phyloP scores from a whole-genome alignment of 2,797 vertebrate genomes.

The Pelodytes ibericus region DNA sequence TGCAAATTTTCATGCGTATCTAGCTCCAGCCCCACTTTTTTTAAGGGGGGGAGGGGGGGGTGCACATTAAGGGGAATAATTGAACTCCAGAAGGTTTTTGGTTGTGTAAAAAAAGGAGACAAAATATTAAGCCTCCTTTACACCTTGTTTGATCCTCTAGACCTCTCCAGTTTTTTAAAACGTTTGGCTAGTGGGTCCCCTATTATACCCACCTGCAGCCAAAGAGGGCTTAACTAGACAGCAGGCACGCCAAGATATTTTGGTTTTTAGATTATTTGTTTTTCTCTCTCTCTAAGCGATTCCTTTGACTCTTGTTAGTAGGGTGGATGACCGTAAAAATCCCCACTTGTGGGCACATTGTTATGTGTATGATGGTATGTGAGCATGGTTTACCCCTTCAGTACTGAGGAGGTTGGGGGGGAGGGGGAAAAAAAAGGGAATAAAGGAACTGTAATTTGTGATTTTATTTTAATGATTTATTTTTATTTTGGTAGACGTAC shows the following conservation, averaged over 20 bases:
- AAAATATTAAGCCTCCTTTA: not conserved
- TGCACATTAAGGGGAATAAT: no score
- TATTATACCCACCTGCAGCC: no score
- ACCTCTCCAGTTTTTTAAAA: slow-evolving; percentile 8
- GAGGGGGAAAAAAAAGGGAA: slow-evolving; percentile 16
- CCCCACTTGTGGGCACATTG: slow-evolving; percentile 2
- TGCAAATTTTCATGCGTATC: not conserved
- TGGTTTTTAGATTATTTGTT: no score
- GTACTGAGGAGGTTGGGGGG: slow-evolving; percentile 17
- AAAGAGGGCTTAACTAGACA: not conserved
- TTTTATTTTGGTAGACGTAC: no score
- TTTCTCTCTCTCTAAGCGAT: not conserved
- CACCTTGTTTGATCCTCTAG: not conserved
- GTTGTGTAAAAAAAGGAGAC: no score
- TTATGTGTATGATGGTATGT: slow-evolving; percentile 3
- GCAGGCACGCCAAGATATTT: not conserved
- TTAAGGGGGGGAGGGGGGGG: not conserved
- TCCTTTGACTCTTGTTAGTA: slow-evolving; percentile 6
- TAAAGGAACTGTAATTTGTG: slow-evolving; percentile 28
- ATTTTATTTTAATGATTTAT: not conserved
- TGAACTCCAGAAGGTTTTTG: no score
- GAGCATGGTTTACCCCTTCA: slow-evolving; percentile 18
- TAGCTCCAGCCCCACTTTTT: not conserved
- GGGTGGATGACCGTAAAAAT: not conserved
- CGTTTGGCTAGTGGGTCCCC: not conserved